Conservation (phyloP, 1,140 invertebrate species). For the Cydia amplana region DNA sequence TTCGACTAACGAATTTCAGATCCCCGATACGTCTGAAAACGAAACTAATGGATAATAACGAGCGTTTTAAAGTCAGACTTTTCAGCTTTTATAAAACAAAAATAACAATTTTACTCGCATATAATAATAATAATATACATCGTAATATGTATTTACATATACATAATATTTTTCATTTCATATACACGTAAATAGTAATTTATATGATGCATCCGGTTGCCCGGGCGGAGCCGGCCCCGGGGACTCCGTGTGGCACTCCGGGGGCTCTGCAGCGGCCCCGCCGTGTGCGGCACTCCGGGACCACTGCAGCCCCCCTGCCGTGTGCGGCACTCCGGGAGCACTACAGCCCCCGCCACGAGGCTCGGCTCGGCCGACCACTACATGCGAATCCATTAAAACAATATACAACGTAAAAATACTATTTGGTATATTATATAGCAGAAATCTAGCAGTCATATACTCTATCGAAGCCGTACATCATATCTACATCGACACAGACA, state of each 20-base stretch:
- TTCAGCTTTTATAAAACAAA: conserved; percentile 72
- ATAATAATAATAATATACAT: conserved; percentile 70
- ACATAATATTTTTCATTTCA: conserved; percentile 72
- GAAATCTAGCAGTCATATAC: conserved; percentile 74
- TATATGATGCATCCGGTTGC: conserved; percentile 66
- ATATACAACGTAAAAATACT: conserved; percentile 78
- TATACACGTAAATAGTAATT: conserved; percentile 75
- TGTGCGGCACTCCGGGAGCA: too few relatives aligned
- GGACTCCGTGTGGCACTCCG: conserved; percentile 34
- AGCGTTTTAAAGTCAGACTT: conserved; percentile 77
- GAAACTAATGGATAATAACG: conserved; percentile 66
- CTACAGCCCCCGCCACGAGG: not conserved
- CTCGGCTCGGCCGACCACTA: conserved; percentile 46
- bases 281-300: conserved; percentile 32
- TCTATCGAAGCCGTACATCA: conserved; percentile 73
- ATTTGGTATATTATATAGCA: conserved; percentile 78
- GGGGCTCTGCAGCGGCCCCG: conserved; percentile 37
- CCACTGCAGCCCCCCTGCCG: conserved; percentile 38
- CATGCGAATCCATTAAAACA: conserved; percentile 71
- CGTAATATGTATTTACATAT: conserved; percentile 78
- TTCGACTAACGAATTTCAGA: conserved; percentile 70
- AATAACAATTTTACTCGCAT: conserved; percentile 75
- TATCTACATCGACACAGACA: conserved; percentile 66
- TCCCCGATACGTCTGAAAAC: conserved; percentile 55
- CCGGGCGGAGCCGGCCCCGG: conserved; percentile 37